Conservation (phyloP, 2,888 invertebrate species). For the Tetanocera ferruginea region DNA sequence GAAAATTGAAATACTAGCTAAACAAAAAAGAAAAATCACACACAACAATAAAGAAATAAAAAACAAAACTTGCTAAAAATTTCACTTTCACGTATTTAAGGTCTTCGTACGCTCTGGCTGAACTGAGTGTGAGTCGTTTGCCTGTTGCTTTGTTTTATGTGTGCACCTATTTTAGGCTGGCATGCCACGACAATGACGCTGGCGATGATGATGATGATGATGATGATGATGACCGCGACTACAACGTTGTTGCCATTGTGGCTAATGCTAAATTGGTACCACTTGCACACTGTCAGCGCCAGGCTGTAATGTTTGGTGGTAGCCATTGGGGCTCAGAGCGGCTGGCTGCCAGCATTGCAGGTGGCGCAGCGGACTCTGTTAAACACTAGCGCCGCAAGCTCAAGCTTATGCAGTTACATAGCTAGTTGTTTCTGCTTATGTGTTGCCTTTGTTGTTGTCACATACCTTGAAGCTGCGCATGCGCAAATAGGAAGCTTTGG, state of each 20-base stretch:
- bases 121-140: slow-evolving; percentile 30
- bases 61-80: slow-evolving; percentile 52
- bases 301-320: slow-evolving; percentile 31
- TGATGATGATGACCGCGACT: background rate
- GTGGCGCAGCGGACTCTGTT: background rate
- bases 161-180: background rate
- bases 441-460: background rate
- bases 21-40: too few relatives aligned
- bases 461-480: background rate
- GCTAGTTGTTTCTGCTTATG: too few relatives aligned
- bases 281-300: slow-evolving; percentile 35
- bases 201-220: background rate
- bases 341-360: background rate
- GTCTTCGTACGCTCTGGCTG: slow-evolving; percentile 55
- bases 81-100: slow-evolving; percentile 66
- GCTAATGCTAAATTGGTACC: slow-evolving; percentile 63
- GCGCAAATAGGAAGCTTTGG: slow-evolving; percentile 42
- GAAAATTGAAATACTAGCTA: background rate
- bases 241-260: slow-evolving; percentile 43
- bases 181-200: background rate
- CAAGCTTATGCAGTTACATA: too few relatives aligned
- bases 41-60: slow-evolving; percentile 18
- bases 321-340: slow-evolving; percentile 43
- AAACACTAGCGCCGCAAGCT: background rate
- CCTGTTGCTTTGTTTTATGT: background rate